phyloP scores from a whole-genome alignment of 2,797 vertebrate genomes.

The Malurus leucopterus region DNA sequence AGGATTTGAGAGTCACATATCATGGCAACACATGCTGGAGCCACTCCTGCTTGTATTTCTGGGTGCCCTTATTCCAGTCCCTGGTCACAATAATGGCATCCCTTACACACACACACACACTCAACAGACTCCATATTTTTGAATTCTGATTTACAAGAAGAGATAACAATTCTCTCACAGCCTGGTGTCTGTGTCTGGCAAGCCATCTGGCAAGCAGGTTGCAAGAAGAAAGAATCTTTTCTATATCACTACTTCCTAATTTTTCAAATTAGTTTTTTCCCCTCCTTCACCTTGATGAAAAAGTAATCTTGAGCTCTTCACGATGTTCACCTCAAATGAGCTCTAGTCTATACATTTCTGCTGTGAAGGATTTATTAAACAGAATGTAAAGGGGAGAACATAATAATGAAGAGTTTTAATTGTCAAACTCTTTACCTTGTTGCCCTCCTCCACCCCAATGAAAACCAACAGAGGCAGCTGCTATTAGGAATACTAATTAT shows the following conservation, averaged over 20 bases:
- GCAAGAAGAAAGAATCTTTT: constrained; percentile 3
- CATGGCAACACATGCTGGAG: background rate
- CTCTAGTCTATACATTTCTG: constrained; percentile 6
- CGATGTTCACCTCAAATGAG: background rate
- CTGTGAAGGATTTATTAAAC: constrained; percentile 43
- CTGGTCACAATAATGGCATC: background rate
- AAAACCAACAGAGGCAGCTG: constrained; percentile 63
- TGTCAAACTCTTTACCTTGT: constrained; percentile 61
- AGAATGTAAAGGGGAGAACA: constrained; percentile 24
- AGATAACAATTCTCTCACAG: background rate
- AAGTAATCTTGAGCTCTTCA: background rate
- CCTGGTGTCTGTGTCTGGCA: background rate
- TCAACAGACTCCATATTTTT: background rate
- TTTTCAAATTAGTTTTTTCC: background rate
- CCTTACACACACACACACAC: background rate
- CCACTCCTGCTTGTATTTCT: background rate
- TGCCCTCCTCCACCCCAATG: constrained; percentile 42
- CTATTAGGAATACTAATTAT: constrained; percentile 72
- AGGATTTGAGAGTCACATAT: background rate
- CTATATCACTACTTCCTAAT: background rate
- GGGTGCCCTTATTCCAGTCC: background rate
- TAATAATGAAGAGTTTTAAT: constrained; percentile 65
- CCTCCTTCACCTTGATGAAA: background rate
- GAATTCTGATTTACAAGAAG: background rate
- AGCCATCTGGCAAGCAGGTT: constrained; percentile 18